phyloP scores from a whole-genome alignment of 2,113 vertebrate genomes.

The Arothron firmamentum region DNA sequence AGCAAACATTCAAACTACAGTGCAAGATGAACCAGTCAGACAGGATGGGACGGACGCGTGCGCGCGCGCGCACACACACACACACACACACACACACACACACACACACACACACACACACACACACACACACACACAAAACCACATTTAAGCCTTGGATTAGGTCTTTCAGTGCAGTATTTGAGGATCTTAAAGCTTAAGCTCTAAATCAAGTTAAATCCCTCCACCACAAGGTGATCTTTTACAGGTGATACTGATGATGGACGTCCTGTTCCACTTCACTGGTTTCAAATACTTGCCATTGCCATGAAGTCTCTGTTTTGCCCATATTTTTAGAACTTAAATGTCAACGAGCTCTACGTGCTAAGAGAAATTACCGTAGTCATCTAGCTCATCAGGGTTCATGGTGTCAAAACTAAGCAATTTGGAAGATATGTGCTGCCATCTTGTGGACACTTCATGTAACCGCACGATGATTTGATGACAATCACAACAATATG shows the following conservation, averaged over 20 bases:
- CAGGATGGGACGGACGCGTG: constrained; percentile 14
- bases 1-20: constrained; percentile 16
- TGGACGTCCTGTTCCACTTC: background rate
- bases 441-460: constrained; percentile 26
- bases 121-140: background rate
- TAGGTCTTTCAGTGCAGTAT: background rate
- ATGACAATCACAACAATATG: too few species aligned
- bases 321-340: constrained; percentile 1
- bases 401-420: too few species aligned
- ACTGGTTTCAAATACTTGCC: background rate
- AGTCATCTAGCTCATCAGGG: too few species aligned
- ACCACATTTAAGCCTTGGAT: constrained; percentile 4
- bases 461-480: constrained; percentile 1
- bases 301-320: background rate
- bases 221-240: background rate
- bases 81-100: background rate
- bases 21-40: constrained; percentile 39
- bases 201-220: constrained; percentile 27
- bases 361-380: too few species aligned
- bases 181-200: constrained; percentile 24
- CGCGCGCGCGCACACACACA: too few species aligned
- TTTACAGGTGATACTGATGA: background rate
- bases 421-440: background rate
- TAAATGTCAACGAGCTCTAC: background rate
- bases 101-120: background rate